Evolutionary conservation across 2,888 invertebrate genomes (phyloP), one percentile per base, ranked within the genome.

Genomic region (Drosophila eohydei): DNA sequence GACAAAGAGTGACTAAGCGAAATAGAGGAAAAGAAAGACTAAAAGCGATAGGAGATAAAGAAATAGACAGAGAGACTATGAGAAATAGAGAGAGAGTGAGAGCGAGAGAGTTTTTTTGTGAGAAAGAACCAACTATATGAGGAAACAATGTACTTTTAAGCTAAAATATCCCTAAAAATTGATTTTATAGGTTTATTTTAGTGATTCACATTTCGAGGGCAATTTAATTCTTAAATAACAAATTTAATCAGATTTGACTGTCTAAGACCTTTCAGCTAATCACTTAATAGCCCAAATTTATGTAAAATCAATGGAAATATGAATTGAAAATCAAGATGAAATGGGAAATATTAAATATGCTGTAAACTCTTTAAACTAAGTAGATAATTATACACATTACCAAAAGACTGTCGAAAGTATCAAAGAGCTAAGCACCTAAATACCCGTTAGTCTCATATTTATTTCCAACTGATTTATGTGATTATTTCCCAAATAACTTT

Each of bases 401-500:
- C 0, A 16, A 6, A 3, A 6, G 12, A 21, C 7, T 34, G 6
- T 16, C 3, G 3, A 16, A 11, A 3, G 12, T 38, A 36, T 26
- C 36, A 5, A 38, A n/a, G 1, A 5, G 26, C 26, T 14, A 38
- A 52, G 8, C 12, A 3, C 4, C 12, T 11, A 4, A 26, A 21
- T 26, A 14, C 21, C 36, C 34, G 51, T 26, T 36, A 36, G 51
- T 52, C 32, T 4, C 4, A 21, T 8, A 36, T 52, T 8, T 7
- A 32, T 36, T 36, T 36, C 9, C 12, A 16, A 38, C 43, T 32
- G 21, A 36, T 62, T 55, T 28, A 12, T 57, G 11, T 21, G 36
- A 36, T 48, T 16, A 34, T 57, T 62, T 44, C 11, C 44, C 60
- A 43, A 50, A 40, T 48, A 62, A 32, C 59, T 16, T 28, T 4